These are phyloP conservation scores for Diorhabda sublineata DNA, from an alignment of 1,140 invertebrate species.

Conservation along the genomic window DNA sequence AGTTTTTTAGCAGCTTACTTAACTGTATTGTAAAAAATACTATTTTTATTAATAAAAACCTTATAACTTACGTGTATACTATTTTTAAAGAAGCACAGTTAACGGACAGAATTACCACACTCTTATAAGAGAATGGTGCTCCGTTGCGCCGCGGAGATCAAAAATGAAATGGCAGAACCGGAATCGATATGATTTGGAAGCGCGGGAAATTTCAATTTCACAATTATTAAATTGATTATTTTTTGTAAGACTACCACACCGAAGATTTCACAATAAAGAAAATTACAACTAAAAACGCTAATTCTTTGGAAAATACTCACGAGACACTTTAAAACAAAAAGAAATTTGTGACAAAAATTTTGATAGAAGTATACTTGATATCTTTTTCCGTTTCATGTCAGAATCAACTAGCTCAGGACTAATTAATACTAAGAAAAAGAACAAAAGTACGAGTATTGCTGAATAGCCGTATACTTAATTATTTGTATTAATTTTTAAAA, in stretches of 20 bases:
- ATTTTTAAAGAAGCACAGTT: constrained; percentile 9
- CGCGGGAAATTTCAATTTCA: constrained; percentile 15
- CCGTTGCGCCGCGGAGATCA: constrained; percentile 4
- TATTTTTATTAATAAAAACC: background rate
- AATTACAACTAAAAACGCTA: constrained; percentile 7
- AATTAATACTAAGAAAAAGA: no score
- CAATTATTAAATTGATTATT: background rate
- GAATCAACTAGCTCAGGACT: no score
- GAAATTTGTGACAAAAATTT: constrained; percentile 12
- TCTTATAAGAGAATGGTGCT: constrained; percentile 7
- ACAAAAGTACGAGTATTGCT: no score
- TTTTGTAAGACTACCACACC: constrained; percentile 6
- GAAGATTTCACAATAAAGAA: constrained; percentile 18
- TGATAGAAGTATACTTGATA: constrained; percentile 7
- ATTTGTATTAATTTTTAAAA: no score
- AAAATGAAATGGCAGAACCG: constrained; percentile 16
- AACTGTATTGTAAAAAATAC: background rate
- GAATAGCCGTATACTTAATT: no score
- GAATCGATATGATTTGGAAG: constrained; percentile 9
- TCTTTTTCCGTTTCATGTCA: background rate
- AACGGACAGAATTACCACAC: constrained; percentile 10
- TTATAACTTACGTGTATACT: constrained; percentile 14
- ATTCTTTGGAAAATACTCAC: constrained; percentile 5
- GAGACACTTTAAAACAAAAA: constrained; percentile 12
- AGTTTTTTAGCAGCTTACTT: no score